Conservation (phyloP, 1,140 invertebrate genomes). For the Ceratosolen solmsi region DNA sequence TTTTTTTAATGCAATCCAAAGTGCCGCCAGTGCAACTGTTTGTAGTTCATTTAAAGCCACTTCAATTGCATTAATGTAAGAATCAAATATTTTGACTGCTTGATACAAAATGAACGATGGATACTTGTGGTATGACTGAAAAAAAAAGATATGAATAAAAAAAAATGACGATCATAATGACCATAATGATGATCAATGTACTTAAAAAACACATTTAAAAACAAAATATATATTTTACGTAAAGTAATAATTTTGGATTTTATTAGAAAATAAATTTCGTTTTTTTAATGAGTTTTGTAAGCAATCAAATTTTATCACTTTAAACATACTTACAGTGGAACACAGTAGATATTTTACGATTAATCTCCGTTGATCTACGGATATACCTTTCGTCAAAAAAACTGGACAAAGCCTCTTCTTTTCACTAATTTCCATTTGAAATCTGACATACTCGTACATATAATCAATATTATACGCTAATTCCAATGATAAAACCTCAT, state of each 20-base stretch:
- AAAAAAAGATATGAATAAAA: neutral
- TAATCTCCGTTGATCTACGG: slow-evolving; percentile 54
- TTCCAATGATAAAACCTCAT: slow-evolving; percentile 25
- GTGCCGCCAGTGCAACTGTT: slow-evolving; percentile 52
- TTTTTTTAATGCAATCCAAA: slow-evolving; percentile 61
- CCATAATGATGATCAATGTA: neutral
- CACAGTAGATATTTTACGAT: slow-evolving; percentile 55
- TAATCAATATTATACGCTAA: slow-evolving; percentile 47
- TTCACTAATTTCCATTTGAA: slow-evolving; percentile 39
- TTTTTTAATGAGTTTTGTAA: neutral
- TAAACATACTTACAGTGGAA: slow-evolving; percentile 51
- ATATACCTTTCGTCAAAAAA: slow-evolving; percentile 50
- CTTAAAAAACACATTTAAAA: neutral
- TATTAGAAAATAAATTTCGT: neutral
- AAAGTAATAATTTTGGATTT: neutral
- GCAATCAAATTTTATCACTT: too few relatives aligned
- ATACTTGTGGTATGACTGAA: slow-evolving; percentile 53
- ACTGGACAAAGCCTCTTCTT: slow-evolving; percentile 33
- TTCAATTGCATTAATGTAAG: slow-evolving; percentile 48
- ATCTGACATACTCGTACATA: slow-evolving; percentile 34
- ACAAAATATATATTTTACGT: neutral
- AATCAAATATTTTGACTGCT: slow-evolving; percentile 59
- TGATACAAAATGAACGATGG: slow-evolving; percentile 57
- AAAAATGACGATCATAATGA: too few relatives aligned
- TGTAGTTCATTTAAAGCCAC: slow-evolving; percentile 49